Conservation (phyloP, 35 echinoderm and acorn worm genomes). For the Anneissia japonica region DNA sequence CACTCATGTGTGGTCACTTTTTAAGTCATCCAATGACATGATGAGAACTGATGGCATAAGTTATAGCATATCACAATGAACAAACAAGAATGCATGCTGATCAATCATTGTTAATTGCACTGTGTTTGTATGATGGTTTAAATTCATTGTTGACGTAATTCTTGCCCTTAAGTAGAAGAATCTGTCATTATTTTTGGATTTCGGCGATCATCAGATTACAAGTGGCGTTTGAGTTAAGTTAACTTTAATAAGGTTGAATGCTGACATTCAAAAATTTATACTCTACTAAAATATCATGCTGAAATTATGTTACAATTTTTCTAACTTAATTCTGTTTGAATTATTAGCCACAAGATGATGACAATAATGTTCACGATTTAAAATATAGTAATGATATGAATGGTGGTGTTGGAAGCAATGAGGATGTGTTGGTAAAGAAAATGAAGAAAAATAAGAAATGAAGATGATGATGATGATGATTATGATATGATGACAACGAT, state of each 20-base stretch:
- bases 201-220: neutral
- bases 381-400: too few species aligned
- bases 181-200: neutral
- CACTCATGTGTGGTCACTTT: too few species aligned
- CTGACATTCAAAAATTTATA: neutral
- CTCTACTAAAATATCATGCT: neutral
- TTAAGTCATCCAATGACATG: too few species aligned
- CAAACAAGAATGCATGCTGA: neutral
- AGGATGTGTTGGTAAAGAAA: too few species aligned
- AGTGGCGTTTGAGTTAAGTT: neutral
- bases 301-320: too few species aligned
- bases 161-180: neutral
- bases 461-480: too few species aligned
- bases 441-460: too few species aligned
- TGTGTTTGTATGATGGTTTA: neutral
- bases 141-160: neutral
- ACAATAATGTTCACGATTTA: too few species aligned
- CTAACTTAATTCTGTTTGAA: too few species aligned
- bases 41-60: neutral
- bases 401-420: too few species aligned
- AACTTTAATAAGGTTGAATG: neutral
- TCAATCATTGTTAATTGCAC: neutral
- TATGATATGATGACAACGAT: too few species aligned
- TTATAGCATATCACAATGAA: neutral
- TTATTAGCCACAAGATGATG: too few species aligned